Evolutionary conservation across 2,113 vertebrate species (phyloP), one percentile per base, ranked within the genome.

Genomic region (Electrona antarctica): DNA sequence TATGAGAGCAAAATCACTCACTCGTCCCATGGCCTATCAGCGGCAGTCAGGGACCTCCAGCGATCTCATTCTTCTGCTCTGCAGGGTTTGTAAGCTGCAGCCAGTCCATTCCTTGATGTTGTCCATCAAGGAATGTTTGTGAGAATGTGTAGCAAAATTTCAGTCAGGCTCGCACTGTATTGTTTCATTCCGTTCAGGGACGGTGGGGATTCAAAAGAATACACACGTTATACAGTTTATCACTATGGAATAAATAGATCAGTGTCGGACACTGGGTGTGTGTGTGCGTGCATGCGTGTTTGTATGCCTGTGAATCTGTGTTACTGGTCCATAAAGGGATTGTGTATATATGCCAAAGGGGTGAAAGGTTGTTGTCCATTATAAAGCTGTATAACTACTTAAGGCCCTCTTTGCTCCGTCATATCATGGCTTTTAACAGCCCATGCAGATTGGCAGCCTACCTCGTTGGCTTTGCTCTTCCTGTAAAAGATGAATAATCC

Each of bases 161-260:
- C 14, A 56, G 54, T 56, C 54, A 15, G 7, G 54, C 54, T 21
- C 12, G 33, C 5, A 41, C 33, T 41, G 3, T 4, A 33, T 33
- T 33, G 4, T 33, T 41, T 21, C 21, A 21, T 21, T 1, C 21
- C 21, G 2, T 21, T 21, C 21, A 21, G 21, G 21, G 21, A 21
- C 21, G 21, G 21, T 21, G 21, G 21, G 21, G 21, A 21, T 21
- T 21, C 21, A 41, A 41, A 41, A 41, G 33, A 41, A 41, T 41
- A 41, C 33, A 41, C 3, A 2, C 33, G 2, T 72, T 21, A 68
- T 51, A 58, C 33, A 41, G 33, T 41, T 41, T 57, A 45, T 81
- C 71, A 64, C 7, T 57, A 47, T 54, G 57, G 9, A 8, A 78
- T 81, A 64, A 77, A 77, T 76, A 14, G 69, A 49, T 45, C 13